Percentiles rank a stretch among this genome's conserved stretches.
phyloP scores from a whole-genome alignment of 2,888 invertebrate genomes.

The Camponotus fellah region DNA sequence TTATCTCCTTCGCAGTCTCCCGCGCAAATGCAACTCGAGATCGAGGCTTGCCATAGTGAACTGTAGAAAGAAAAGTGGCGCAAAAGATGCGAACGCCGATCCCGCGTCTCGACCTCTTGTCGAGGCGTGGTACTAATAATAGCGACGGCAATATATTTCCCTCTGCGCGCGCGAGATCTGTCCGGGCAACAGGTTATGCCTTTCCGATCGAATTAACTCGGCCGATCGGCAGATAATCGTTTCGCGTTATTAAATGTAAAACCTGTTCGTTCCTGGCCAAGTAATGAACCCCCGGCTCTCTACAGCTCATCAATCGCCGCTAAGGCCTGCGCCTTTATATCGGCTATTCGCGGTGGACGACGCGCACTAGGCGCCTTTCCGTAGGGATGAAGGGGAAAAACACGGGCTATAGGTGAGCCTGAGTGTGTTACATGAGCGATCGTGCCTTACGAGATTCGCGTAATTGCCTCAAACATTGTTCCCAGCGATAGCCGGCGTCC shows the following conservation, averaged over 20 bases:
- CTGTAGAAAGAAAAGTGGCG: background rate
- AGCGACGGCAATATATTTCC: constrained; percentile 55
- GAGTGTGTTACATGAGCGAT: constrained; percentile 24
- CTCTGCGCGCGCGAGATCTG: constrained; percentile 44
- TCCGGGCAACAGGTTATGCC: constrained; percentile 59
- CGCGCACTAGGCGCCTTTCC: constrained; percentile 21
- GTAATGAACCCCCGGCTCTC: constrained; percentile 59
- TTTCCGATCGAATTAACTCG: constrained; percentile 66
- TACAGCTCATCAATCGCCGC: constrained; percentile 58
- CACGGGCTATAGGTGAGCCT: constrained; percentile 18
- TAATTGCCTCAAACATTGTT: constrained; percentile 38
- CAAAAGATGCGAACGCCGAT: constrained; percentile 28
- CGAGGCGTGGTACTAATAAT: constrained; percentile 52
- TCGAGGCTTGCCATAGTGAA: background rate
- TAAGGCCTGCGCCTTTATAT: constrained; percentile 30
- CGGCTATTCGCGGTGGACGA: constrained; percentile 32
- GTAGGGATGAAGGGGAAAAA: constrained; percentile 39
- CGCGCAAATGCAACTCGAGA: background rate
- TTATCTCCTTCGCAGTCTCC: background rate
- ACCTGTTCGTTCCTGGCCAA: constrained; percentile 61
- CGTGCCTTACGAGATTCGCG: constrained; percentile 46
- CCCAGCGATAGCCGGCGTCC: constrained; percentile 12
- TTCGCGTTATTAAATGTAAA: constrained; percentile 68
- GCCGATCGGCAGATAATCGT: constrained; percentile 63
- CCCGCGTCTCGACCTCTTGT: constrained; percentile 38